phyloP scores from a whole-genome alignment of 2,113 vertebrate genomes.

The Sardina pilchardus region DNA sequence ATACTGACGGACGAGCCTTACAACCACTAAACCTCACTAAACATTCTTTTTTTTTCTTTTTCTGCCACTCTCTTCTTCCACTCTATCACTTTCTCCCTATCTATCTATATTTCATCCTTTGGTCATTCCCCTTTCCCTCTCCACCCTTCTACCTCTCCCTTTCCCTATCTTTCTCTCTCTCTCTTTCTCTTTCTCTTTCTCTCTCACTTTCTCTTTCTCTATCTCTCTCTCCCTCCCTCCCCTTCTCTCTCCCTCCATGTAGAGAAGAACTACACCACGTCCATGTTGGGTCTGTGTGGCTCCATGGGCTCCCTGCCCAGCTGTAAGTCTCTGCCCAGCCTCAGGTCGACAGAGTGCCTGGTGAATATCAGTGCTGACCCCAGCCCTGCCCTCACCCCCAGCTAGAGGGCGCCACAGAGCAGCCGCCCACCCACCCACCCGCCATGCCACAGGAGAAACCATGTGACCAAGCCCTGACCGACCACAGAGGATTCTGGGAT shows the following conservation, averaged over 20 bases:
- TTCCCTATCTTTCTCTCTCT: background rate
- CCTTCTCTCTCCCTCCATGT: constrained; percentile 28
- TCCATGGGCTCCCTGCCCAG: constrained; percentile 92
- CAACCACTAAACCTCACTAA: background rate
- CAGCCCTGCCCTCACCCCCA: constrained; percentile 89
- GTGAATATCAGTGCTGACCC: constrained; percentile 93
- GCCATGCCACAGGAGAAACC: background rate
- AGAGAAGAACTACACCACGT: constrained; percentile 95
- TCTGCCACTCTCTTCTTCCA: background rate
- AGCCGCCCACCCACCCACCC: background rate
- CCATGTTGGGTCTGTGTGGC: constrained; percentile 92
- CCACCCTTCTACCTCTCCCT: background rate
- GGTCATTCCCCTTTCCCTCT: background rate
- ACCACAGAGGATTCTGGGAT: background rate
- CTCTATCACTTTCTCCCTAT: constrained; percentile 37
- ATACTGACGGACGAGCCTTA: too few relatives aligned
- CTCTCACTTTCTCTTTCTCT: background rate
- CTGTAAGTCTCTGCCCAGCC: constrained; percentile 92
- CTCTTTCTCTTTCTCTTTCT: background rate
- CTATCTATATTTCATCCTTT: background rate
- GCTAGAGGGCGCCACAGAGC: constrained; percentile 73
- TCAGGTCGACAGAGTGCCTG: constrained; percentile 97
- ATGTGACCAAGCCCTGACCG: background rate
- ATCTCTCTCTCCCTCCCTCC: background rate
- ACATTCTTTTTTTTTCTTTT: background rate